Percentiles rank a stretch among this genome's conserved stretches.
Conservation (phyloP, 1,140 invertebrate species). For the Aphis gossypii region DNA sequence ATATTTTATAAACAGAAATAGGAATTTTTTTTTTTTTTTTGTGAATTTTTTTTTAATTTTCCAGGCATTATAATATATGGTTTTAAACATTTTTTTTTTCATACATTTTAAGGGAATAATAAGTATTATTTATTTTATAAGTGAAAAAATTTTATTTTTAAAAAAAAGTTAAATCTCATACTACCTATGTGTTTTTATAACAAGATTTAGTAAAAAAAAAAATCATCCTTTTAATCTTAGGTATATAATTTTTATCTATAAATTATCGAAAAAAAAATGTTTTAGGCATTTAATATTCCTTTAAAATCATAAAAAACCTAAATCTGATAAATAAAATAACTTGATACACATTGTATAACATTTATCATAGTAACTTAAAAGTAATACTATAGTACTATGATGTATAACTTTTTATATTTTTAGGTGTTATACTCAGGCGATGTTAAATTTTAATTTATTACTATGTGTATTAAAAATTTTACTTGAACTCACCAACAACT, state of each 20-base stretch:
- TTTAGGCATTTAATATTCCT: not conserved
- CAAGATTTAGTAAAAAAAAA: not conserved
- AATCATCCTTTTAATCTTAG: not conserved
- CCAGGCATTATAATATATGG: not conserved
- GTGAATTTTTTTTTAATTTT: not conserved
- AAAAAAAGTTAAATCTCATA: not conserved
- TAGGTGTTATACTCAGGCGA: not conserved
- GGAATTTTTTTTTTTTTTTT: not conserved
- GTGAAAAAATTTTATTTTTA: not conserved
- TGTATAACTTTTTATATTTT: too few species aligned
- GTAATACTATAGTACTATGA: too few species aligned
- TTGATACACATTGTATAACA: too few species aligned
- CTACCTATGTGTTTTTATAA: not conserved
- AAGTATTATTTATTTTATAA: not conserved
- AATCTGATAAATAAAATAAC: not conserved
- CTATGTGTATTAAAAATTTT: not conserved
- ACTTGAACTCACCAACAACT: not conserved
- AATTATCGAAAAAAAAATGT: not conserved
- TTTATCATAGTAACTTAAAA: too few species aligned
- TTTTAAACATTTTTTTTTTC: not conserved
- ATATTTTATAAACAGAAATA: not conserved
- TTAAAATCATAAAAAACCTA: too few species aligned
- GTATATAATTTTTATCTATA: too few species aligned
- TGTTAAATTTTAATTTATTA: not conserved
- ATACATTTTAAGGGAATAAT: not conserved